Conservation (phyloP, 1,140 invertebrate genomes). For the Ooceraea biroi region DNA sequence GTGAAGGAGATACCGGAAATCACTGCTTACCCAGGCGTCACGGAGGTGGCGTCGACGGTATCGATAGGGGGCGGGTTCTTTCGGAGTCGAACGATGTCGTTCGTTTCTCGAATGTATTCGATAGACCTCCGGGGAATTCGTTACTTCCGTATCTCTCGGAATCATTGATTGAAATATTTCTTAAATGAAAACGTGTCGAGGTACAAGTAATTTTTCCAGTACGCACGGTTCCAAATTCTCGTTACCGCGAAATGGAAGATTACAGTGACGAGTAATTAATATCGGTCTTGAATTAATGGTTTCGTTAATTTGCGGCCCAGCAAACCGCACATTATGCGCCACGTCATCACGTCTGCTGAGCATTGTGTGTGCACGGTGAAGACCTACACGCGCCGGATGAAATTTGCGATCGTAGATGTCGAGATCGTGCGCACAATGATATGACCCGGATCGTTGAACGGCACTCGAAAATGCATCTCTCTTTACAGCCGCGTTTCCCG, state of each 20-base stretch:
- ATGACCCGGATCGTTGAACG: not conserved
- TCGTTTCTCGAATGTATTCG: conserved; percentile 4
- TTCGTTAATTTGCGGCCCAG: conserved; percentile 42
- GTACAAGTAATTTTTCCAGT: not conserved
- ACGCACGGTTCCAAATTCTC: not conserved
- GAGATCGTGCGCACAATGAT: not conserved
- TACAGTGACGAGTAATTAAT: conserved; percentile 30
- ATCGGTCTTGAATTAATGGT: conserved; percentile 32
- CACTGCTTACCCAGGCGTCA: conserved; percentile 18
- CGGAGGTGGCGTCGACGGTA: conserved; percentile 13
- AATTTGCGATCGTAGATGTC: not conserved
- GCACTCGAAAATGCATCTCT: conserved; percentile 14
- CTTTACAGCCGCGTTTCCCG: not conserved
- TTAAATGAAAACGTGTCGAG: not conserved
- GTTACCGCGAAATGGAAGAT: not conserved
- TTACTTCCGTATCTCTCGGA: not conserved
- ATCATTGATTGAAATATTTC: not conserved
- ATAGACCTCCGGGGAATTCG: conserved; percentile 1
- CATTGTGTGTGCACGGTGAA: conserved; percentile 17
- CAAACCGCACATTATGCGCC: conserved; percentile 47
- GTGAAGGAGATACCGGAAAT: conserved; percentile 17
- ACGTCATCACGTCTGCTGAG: conserved; percentile 30
- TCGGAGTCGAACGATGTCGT: too few relatives aligned
- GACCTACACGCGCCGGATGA: conserved; percentile 7
- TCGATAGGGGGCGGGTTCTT: not conserved